phyloP scores from a whole-genome alignment of 2,113 vertebrate species.

The Columba livia region DNA sequence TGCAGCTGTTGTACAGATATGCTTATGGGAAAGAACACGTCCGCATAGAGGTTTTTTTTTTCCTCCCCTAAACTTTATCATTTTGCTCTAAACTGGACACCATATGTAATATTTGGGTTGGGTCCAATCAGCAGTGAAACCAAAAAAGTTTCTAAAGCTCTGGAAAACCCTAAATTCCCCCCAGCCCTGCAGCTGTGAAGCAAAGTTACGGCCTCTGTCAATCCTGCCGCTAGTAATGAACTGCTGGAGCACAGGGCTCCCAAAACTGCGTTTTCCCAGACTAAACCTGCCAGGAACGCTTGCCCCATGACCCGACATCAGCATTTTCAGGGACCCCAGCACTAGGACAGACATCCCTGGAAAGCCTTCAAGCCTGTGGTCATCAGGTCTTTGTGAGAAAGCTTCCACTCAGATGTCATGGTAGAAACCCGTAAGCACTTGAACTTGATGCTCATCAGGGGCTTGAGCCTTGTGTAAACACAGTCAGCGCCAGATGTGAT shows the following conservation, averaged over 20 bases:
- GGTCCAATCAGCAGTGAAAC: slow-evolving; percentile 31
- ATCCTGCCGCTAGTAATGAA: slow-evolving; percentile 25
- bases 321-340: slow-evolving; percentile 39
- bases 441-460: not conserved
- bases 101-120: slow-evolving; percentile 40
- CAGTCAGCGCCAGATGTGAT: not conserved
- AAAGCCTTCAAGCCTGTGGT: slow-evolving; percentile 54
- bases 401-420: slow-evolving; percentile 2
- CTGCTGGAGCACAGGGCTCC: slow-evolving; percentile 49
- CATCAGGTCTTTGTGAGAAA: slow-evolving; percentile 52
- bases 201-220: slow-evolving; percentile 34
- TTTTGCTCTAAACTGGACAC: slow-evolving; percentile 33
- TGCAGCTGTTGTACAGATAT: slow-evolving; percentile 33
- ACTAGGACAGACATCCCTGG: slow-evolving; percentile 36
- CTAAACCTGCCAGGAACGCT: slow-evolving; percentile 58
- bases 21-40: not conserved
- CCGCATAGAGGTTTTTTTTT: not conserved
- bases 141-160: slow-evolving; percentile 5
- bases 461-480: slow-evolving; percentile 41
- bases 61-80: not conserved
- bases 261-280: slow-evolving; percentile 58
- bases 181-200: slow-evolving; percentile 55
- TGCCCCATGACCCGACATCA: not conserved
- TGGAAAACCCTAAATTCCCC: slow-evolving; percentile 51
- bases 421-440: not conserved